Evolutionary conservation across 2,888 invertebrate species (phyloP).

Genomic region (Chydorus sphaericus): DNA sequence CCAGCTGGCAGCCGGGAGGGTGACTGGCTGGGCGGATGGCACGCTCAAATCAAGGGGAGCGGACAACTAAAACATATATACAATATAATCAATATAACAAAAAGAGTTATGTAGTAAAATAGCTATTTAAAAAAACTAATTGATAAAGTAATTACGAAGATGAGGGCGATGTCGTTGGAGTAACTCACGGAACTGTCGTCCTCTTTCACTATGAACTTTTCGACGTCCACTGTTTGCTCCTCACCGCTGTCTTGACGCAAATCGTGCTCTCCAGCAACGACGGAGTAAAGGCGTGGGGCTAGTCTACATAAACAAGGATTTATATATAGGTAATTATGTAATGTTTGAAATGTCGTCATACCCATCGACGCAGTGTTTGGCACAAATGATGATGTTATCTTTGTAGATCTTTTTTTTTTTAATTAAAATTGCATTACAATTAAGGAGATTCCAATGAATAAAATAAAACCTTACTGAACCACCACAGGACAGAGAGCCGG

Average conservation of each 20-base stretch:
- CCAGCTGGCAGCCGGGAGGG: slow-evolving; percentile 23
- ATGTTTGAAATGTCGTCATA: background rate
- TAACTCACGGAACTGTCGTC: slow-evolving; percentile 3
- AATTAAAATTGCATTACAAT: too few species aligned
- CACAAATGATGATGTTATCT: background rate
- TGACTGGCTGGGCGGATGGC: background rate
- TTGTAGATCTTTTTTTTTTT: too few species aligned
- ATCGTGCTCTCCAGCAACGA: slow-evolving; percentile 12
- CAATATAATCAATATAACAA: background rate
- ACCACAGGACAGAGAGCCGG: slow-evolving; percentile 14
- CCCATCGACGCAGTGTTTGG: slow-evolving; percentile 8
- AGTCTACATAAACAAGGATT: background rate
- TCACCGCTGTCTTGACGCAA: slow-evolving; percentile 3
- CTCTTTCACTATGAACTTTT: slow-evolving; percentile 4
- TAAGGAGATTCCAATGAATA: too few species aligned
- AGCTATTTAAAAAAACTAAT: background rate
- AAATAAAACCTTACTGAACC: too few species aligned
- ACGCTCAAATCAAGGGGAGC: background rate
- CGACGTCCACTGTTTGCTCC: slow-evolving; percentile 6
- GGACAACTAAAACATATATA: background rate
- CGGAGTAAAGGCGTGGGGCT: background rate
- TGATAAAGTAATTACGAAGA: slow-evolving; percentile 41
- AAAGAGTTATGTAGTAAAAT: background rate
- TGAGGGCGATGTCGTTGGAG: slow-evolving; percentile 48
- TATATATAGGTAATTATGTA: background rate